phyloP scores from a whole-genome alignment of 92 coral and sea anemone genomes.

The Siderastrea radians region DNA sequence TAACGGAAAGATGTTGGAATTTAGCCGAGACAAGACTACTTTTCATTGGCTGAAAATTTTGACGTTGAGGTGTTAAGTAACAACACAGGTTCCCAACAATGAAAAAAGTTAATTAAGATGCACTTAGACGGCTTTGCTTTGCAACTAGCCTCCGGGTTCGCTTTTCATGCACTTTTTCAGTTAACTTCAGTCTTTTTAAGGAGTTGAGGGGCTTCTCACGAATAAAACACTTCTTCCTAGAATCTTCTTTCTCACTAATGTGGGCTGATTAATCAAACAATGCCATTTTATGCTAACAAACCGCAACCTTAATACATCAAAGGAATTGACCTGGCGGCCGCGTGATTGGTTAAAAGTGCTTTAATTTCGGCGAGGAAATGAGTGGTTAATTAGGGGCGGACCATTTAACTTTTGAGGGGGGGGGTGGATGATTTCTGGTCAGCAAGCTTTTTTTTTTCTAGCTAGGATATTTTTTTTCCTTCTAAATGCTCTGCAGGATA shows the following conservation, averaged over 20 bases:
- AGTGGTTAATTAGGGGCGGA: no score
- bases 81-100: not conserved
- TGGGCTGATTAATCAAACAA: not conserved
- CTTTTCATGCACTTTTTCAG: not conserved
- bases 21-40: not conserved
- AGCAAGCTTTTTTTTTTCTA: no score
- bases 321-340: not conserved
- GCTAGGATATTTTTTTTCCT: no score
- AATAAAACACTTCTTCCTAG: not conserved
- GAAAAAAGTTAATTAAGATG: constrained; percentile 2
- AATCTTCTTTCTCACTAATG: not conserved
- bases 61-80: constrained; percentile 13
- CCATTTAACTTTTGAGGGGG: no score
- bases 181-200: not conserved
- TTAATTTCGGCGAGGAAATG: no score
- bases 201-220: not conserved
- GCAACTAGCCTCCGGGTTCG: not conserved
- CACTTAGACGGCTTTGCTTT: not conserved
- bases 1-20: not conserved
- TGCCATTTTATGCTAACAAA: not conserved
- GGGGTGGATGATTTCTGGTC: no score
- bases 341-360: not conserved
- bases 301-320: not conserved
- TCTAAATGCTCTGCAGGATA: no score
- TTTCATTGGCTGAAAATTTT: not conserved